Base-by-base conservation (phyloP, 2,888 invertebrate genomes). In the Cenopis cana region DNA sequence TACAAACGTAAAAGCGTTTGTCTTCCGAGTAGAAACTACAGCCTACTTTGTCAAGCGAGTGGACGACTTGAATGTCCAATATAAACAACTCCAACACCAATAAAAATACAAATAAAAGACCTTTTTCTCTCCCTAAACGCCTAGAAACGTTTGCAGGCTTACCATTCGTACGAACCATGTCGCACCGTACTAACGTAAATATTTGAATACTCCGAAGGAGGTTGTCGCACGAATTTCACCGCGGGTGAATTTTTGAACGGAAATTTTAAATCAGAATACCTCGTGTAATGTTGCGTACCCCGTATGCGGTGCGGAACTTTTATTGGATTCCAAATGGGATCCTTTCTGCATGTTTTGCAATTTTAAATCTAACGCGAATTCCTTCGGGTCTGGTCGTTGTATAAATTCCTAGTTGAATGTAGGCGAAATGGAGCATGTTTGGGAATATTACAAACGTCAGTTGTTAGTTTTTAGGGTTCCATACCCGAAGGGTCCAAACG, bases 171-270 rank as follows among this genome's bases (percentile, higher is more conserved):
- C 11, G n/a, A 36, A 5, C 83, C 68, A 80, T 83, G 68, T 81
- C 57, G 18, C 80, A 74, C 75, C 52, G 76, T 73, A 79, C 77
- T 73, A 79, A 76, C 80, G 81, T 86, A 86, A 87, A 88, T 87
- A 87, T 87, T 87, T 84, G 88, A 85, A 85, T 85, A 82, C 80
- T 75, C 72, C 78, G 78, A 77, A 75, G 79, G 78, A 83, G 75
- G 75, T 74, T 79, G 79, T 78, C 79, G 76, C 76, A 75, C 77
- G 79, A 85, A 82, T 84, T 82, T 83, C 77, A 79, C 76, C 78
- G 74, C 73, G 56, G 75, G 76, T 75, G 74, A 76, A 82, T 81
- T 84, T 81, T 81, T 78, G 74, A 78, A 66, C 76, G 81, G 78
- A 79, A 79, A 80, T 83, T 85, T 85, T 80, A 82, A 82, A 80